Conservation (phyloP, 2,797 vertebrate genomes). For the Brachyrhaphis roseni region DNA sequence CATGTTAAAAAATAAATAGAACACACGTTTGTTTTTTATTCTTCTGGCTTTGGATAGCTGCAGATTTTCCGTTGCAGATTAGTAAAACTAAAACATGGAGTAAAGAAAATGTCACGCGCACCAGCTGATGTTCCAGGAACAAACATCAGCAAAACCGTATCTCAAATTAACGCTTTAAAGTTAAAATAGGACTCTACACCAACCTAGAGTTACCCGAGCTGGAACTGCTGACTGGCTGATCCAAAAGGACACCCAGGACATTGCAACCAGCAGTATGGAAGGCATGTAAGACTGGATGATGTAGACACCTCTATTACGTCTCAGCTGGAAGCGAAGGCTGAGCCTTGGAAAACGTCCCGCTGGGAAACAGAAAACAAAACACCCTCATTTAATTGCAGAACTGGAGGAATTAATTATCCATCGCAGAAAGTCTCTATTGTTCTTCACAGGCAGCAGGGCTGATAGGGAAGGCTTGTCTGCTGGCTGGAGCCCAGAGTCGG, state of each 20-base stretch:
- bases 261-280: slow-evolving; percentile 94
- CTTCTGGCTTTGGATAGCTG: not conserved
- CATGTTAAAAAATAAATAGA: not conserved
- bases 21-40: not conserved
- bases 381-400: slow-evolving; percentile 23
- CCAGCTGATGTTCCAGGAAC: not conserved
- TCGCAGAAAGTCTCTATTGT: slow-evolving; percentile 24
- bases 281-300: slow-evolving; percentile 99
- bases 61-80: not conserved
- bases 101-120: not conserved
- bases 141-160: not conserved
- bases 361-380: slow-evolving; percentile 62
- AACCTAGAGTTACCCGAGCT: slow-evolving; percentile 94
- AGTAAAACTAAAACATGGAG: not conserved
- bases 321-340: slow-evolving; percentile 91
- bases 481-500: slow-evolving; percentile 25
- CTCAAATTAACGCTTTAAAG: not conserved
- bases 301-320: slow-evolving; percentile 94
- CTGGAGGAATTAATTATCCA: slow-evolving; percentile 28
- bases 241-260: slow-evolving; percentile 99
- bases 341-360: slow-evolving; percentile 95
- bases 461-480: slow-evolving; percentile 4
- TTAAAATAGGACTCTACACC: slow-evolving; percentile 15
- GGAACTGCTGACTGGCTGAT: slow-evolving; percentile 98
- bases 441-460: slow-evolving; percentile 11